Percentiles rank a stretch among this genome's conserved stretches.
Evolutionary conservation across 2,888 invertebrate genomes (phyloP).

Genomic region (Oligia strigilis): DNA sequence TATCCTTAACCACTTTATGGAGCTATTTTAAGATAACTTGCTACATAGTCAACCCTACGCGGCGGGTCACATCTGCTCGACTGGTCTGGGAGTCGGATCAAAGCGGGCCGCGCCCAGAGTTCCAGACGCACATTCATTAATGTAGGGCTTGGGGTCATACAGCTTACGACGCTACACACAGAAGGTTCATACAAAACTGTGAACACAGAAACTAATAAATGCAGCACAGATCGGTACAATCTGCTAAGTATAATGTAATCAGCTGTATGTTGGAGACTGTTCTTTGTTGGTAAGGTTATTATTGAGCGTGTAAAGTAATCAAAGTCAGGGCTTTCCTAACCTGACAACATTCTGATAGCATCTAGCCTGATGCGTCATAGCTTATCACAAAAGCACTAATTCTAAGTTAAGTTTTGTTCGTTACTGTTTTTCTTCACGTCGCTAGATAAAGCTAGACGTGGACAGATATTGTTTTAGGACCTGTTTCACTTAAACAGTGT

Average conservation of each 20-base stretch:
- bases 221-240: too few species aligned
- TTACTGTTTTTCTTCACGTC: neutral
- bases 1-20: neutral
- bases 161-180: neutral
- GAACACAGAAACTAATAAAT: conserved; percentile 6
- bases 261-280: neutral
- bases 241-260: neutral
- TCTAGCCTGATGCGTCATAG: neutral
- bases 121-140: conserved; percentile 37
- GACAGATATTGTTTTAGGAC: neutral
- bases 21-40: conserved; percentile 1
- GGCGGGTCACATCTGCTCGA: conserved; percentile 44
- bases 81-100: conserved; percentile 37
- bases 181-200: conserved; percentile 1
- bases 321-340: neutral
- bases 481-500: neutral
- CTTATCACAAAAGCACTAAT: neutral
- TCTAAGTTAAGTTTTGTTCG: neutral
- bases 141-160: neutral
- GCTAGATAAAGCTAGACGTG: too few species aligned
- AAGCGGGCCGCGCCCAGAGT: conserved; percentile 30
- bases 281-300: neutral
- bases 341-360: neutral
- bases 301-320: neutral
- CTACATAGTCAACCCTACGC: conserved; percentile 18